These are phyloP conservation scores for Agrotis exclamationis DNA, from an alignment of 2,888 invertebrate genomes.

Conservation along the genomic window DNA sequence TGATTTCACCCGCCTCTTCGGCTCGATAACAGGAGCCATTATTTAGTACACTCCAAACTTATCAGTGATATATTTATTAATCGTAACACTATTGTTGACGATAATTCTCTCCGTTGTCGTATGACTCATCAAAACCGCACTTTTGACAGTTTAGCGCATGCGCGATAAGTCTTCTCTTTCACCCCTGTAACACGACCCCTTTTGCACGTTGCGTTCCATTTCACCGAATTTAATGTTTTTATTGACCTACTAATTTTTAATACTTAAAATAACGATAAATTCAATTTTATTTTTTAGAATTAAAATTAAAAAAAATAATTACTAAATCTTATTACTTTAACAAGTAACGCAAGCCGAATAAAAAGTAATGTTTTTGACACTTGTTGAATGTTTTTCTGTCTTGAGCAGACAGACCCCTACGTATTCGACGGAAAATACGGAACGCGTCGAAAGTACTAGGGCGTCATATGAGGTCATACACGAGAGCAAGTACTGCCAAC, in stretches of 20 bases:
- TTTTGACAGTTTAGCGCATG: conserved; percentile 31
- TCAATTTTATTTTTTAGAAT: too few species aligned
- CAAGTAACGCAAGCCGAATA: conserved; percentile 4
- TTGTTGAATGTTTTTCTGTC: conserved; percentile 34
- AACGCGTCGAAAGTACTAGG: conserved; percentile 33
- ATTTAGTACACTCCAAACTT: neutral
- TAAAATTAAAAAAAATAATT: neutral
- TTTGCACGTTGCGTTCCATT: conserved; percentile 34
- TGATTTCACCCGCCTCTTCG: conserved; percentile 32
- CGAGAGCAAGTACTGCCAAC: conserved; percentile 5
- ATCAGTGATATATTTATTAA: neutral
- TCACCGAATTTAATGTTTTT: neutral
- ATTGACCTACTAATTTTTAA: neutral
- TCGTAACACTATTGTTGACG: conserved; percentile 12
- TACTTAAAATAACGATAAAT: neutral
- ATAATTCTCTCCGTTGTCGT: neutral
- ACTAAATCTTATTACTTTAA: neutral
- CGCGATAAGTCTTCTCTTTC: conserved; percentile 33
- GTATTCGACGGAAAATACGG: neutral
- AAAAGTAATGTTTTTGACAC: conserved; percentile 11
- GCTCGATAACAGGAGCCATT: conserved; percentile 35
- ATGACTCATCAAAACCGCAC: neutral
- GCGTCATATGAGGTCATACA: conserved; percentile 15
- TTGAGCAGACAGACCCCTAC: conserved; percentile 1
- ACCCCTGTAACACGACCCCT: conserved; percentile 20